A percentile compares a stretch with the other conserved stretches of the same genome.
phyloP scores from a whole-genome alignment of 2,113 vertebrate genomes.

The Urocynchramus pylzowi region DNA sequence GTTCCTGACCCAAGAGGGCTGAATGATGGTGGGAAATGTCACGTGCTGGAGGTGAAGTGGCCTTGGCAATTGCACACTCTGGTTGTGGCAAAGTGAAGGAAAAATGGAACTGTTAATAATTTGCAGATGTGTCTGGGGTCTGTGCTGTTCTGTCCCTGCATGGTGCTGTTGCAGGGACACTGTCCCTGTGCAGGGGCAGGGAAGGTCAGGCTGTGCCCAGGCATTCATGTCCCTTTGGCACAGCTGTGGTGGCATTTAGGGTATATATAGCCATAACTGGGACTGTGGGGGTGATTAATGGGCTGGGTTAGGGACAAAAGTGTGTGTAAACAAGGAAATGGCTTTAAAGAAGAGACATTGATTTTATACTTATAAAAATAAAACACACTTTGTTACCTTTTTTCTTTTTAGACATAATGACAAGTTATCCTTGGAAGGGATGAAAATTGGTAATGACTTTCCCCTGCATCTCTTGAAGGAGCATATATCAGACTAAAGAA shows the following conservation, averaged over 20 bases:
- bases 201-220: neutral
- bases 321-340: slow-evolving; percentile 15
- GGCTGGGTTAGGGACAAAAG: neutral
- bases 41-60: neutral
- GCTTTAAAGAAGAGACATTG: slow-evolving; percentile 11
- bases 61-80: neutral
- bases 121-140: neutral
- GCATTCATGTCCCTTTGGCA: neutral
- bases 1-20: neutral
- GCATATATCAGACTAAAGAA: neutral
- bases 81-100: neutral
- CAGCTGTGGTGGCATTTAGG: neutral
- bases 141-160: neutral
- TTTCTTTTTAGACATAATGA: neutral
- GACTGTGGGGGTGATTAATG: neutral
- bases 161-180: rapidly evolving
- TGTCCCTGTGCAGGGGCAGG: neutral
- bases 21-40: no score
- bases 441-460: neutral
- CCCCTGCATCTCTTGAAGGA: neutral
- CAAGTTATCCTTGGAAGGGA: neutral
- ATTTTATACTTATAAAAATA: slow-evolving; percentile 40
- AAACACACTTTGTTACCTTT: neutral
- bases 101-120: neutral
- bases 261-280: neutral